Evolutionary conservation across 2,113 vertebrate genomes (phyloP).

Genomic region (Cavia aperea): DNA sequence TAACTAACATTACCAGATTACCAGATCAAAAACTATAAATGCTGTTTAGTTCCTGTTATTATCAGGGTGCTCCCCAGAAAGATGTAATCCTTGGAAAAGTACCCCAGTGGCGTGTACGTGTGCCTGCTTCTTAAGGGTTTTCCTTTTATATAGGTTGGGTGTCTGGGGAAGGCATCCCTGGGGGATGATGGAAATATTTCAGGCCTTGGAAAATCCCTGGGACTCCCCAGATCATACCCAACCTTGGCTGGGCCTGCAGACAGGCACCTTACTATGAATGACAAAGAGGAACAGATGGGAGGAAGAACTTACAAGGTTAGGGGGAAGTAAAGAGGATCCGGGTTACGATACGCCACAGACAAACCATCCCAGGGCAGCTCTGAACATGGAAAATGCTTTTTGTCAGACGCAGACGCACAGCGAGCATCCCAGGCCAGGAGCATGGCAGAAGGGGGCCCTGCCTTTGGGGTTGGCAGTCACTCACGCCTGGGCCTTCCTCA

Average conservation of each 20-base stretch:
- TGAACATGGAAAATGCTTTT: not conserved
- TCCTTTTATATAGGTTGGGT: not conserved
- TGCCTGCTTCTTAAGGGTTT: not conserved
- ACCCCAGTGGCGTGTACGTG: not conserved
- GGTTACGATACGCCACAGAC: not conserved
- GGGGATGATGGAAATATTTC: slow-evolving; percentile 34
- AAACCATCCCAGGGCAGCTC: not conserved
- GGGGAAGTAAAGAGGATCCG: not conserved
- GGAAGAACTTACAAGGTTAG: not conserved
- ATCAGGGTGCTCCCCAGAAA: slow-evolving; percentile 34
- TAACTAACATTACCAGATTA: slow-evolving; percentile 32
- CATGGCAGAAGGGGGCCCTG: not conserved
- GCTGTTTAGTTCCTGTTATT: slow-evolving; percentile 19
- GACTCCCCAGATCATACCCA: slow-evolving; percentile 37
- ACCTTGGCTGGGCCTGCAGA: not conserved
- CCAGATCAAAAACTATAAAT: slow-evolving; percentile 40
- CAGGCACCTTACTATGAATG: not conserved
- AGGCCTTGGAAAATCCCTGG: slow-evolving; percentile 53
- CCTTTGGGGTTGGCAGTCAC: not conserved
- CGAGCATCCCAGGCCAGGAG: not conserved
- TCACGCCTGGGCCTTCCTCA: not conserved
- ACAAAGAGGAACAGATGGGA: not conserved
- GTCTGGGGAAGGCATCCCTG: not conserved
- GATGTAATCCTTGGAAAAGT: slow-evolving; percentile 18
- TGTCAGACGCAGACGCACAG: not conserved